Evolutionary conservation across 2,888 invertebrate genomes (phyloP), one percentile per base, ranked within the genome.

Genomic region (Nemurella pictetii): DNA sequence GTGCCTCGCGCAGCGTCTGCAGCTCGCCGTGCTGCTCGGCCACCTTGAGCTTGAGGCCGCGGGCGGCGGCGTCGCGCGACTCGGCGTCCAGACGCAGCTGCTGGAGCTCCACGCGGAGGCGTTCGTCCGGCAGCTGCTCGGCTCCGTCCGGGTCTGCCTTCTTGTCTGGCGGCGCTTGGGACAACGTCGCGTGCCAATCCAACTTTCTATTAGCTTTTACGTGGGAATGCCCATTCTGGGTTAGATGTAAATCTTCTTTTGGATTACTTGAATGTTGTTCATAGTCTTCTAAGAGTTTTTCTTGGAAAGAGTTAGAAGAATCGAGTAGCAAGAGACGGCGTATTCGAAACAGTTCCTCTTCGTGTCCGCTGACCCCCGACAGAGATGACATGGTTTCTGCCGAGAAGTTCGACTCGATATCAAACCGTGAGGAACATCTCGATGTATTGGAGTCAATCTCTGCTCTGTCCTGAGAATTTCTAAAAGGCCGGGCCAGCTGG

Each of bases 21-120:
- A 90, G 89, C 85, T 91, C 90, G 3, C 90, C 90, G 87, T 91
- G 90, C 80, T 91, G 88, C 87, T 91, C 90, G n/a, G 90, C 90
- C 15, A 91, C 89, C 87, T 91, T 91, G 85, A 89, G 89, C 87
- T 91, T 91, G 85, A 91, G 87, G 0, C 90, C 90, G 83, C 89
- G 89, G 15, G 90, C 87, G 0, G 90, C 90, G 78, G 89, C 89
- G 30, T 90, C 91, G 86, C 89, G 89, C 15, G 89, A 88, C 80
- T 89, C 89, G 35, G 90, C 85, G 27, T 91, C 90, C 80, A 90
- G 88, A 84, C 89, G 88, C 27, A 90, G 80, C 84, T 89, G 90
- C 85, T 90, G 90, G 85, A 90, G 86, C 83, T 88, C 88, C 15
- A 90, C 89, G 85, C 89, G 78, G 9, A 87, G 82, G 29, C 73